phyloP scores from a whole-genome alignment of 2,888 invertebrate species.

The Halocaridina rubra region DNA sequence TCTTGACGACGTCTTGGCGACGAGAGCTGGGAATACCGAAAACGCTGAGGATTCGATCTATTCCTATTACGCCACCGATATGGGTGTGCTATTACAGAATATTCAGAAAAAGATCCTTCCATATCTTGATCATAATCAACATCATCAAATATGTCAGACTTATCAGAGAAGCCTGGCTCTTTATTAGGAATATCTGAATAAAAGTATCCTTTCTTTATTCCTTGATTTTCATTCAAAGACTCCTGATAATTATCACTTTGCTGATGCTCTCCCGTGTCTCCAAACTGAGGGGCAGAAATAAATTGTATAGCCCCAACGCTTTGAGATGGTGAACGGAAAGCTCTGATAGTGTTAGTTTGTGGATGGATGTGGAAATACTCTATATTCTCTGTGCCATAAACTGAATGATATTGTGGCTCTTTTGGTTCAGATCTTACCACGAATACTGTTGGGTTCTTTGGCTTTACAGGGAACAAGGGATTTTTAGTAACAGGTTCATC shows the following conservation, averaged over 20 bases:
- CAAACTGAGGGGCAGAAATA: slow-evolving; percentile 16
- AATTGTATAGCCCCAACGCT: slow-evolving; percentile 30
- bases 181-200: background rate
- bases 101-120: slow-evolving; percentile 42
- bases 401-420: slow-evolving; percentile 43
- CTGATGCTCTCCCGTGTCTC: background rate
- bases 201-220: background rate
- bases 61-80: background rate
- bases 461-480: slow-evolving; percentile 57
- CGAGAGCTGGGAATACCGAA: background rate
- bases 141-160: background rate
- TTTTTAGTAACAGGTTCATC: slow-evolving; percentile 48
- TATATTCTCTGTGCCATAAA: slow-evolving; percentile 61
- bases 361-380: slow-evolving; percentile 61
- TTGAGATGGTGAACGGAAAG: slow-evolving; percentile 44
- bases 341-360: slow-evolving; percentile 41
- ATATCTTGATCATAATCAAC: slow-evolving; percentile 20
- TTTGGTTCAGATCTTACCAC: slow-evolving; percentile 50
- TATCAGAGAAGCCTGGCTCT: slow-evolving; percentile 26
- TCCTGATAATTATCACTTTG: background rate
- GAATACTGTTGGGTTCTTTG: slow-evolving; percentile 58
- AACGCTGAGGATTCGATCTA: background rate
- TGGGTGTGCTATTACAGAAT: background rate
- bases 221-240: too few relatives aligned
- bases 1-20: background rate